Percentiles rank a stretch among this genome's conserved stretches.
These are phyloP conservation scores for Taphrorychus bicolor DNA, from an alignment of 2,888 invertebrate species.

Conservation along the genomic window DNA sequence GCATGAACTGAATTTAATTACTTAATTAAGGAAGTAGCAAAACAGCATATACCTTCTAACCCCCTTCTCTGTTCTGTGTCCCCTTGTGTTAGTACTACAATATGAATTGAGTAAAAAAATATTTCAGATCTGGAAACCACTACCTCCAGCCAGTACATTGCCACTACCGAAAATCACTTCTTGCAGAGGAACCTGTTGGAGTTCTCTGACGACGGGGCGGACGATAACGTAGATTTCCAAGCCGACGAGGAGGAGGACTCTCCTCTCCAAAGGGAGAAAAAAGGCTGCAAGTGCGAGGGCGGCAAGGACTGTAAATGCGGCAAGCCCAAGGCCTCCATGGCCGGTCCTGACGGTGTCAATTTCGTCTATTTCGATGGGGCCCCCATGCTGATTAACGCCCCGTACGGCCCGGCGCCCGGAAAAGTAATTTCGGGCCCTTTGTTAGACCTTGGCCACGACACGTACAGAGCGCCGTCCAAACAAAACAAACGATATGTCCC, in stretches of 20 bases:
- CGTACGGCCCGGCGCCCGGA: too few relatives aligned
- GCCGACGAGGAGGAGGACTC: constrained; percentile 41
- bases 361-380: constrained; percentile 24
- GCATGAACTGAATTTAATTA: too few relatives aligned
- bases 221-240: constrained; percentile 20
- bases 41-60: too few relatives aligned
- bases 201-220: background rate
- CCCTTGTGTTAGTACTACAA: too few relatives aligned
- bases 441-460: background rate
- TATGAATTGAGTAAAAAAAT: too few relatives aligned
- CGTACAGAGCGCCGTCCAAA: background rate
- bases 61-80: too few relatives aligned
- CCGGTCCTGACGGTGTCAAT: constrained; percentile 2
- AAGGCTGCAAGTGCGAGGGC: constrained; percentile 8
- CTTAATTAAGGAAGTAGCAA: too few relatives aligned
- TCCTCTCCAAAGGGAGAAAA: background rate
- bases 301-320: constrained; percentile 43
- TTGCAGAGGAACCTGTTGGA: background rate
- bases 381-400: background rate
- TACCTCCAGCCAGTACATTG: background rate
- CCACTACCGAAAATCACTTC: constrained; percentile 11
- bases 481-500: background rate
- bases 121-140: too few relatives aligned
- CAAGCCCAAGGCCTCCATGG: background rate
- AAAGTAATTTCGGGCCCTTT: background rate